These are phyloP conservation scores for Salarias fasciatus DNA, from an alignment of 2,797 vertebrate species.

Conservation along the genomic window DNA sequence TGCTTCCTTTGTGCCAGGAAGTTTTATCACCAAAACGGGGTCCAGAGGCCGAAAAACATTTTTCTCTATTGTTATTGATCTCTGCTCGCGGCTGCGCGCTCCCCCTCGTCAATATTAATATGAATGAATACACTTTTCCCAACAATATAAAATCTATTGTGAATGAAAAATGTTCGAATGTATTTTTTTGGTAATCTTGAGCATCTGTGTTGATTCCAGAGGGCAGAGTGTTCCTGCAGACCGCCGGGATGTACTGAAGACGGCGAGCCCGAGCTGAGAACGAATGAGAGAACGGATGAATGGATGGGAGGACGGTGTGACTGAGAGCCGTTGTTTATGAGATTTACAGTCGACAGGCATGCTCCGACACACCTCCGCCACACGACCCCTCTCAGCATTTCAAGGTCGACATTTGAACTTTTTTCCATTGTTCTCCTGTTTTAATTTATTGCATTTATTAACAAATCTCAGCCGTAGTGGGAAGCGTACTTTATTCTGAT, in stretches of 20 bases:
- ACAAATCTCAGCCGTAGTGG: slow-evolving; percentile 54
- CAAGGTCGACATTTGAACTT: slow-evolving; percentile 65
- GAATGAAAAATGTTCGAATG: no score
- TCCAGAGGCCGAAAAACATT: slow-evolving; percentile 55
- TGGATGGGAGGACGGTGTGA: slow-evolving; percentile 29
- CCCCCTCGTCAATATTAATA: slow-evolving; percentile 25
- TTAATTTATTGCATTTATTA: slow-evolving; percentile 81
- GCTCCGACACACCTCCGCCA: slow-evolving; percentile 41
- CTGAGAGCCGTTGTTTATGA: slow-evolving; percentile 44
- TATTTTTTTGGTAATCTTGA: no score
- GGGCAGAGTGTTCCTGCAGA: slow-evolving; percentile 97
- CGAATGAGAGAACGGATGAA: slow-evolving; percentile 33
- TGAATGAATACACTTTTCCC: slow-evolving; percentile 12
- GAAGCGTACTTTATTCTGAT: slow-evolving; percentile 63
- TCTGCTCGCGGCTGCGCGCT: slow-evolving; percentile 29
- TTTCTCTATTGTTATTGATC: slow-evolving; percentile 59
- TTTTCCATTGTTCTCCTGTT: slow-evolving; percentile 56
- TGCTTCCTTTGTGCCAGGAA: slow-evolving; percentile 78
- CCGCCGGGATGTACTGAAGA: slow-evolving; percentile 93
- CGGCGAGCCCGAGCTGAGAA: slow-evolving; percentile 1
- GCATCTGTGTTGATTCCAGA: slow-evolving; percentile 83
- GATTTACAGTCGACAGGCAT: slow-evolving; percentile 55
- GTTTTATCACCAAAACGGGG: slow-evolving; percentile 74
- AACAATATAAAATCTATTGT: no score
- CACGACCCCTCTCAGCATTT: slow-evolving; percentile 43